Base-by-base conservation (phyloP, 2,797 vertebrate genomes). In the Enteromius trimaculatus region DNA sequence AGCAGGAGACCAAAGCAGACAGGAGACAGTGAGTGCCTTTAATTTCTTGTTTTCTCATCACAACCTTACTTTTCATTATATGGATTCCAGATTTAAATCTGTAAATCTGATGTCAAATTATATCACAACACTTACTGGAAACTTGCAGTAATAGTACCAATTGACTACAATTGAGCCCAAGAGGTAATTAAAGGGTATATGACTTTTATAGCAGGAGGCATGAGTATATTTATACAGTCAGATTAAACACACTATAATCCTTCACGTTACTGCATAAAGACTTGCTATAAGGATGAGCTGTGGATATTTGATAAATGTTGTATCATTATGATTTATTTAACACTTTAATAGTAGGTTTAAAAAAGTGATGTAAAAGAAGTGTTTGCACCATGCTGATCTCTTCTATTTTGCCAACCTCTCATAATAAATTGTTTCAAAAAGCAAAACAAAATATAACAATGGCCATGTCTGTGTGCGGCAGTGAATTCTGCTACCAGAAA, bases 11-110 rank as follows among this genome's bases (percentile, higher is more conserved):
- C 62, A 29, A 65, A 66, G 60, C n/a, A 51, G 23, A 68, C 77
- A 37, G 14, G 64, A 87, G 8, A n/a, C 51, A 65, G 86, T 86
- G 17, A 87, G 86, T 87, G 4, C 74, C 31, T 34, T 62, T 77
- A 7, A 39, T 1, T 47, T 51, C 37, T 72, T 6, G 42, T 29
- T 68, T 39, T 23, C 29, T 6, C 0, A 6, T 10, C 34, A 64
- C 4, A n/a, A 47, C 4, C 5, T 78, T 37, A 1, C 2, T 1
- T 77, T 77, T 51, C n/a, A n/a, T n/a, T n/a, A n/a, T n/a, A n/a
- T n/a, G n/a, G n/a, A n/a, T n/a, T n/a, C n/a, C n/a, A n/a, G 0
- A 39, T 53, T 39, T 39, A 55, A 42, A 70, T 13, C 4, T 23
- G 6, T 58, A 69, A 53, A 53, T 17, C 13, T 29, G 16, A 16